These are phyloP conservation scores for Onthophagus taurus DNA, from an alignment of 1,140 invertebrate genomes.

Conservation along the genomic window DNA sequence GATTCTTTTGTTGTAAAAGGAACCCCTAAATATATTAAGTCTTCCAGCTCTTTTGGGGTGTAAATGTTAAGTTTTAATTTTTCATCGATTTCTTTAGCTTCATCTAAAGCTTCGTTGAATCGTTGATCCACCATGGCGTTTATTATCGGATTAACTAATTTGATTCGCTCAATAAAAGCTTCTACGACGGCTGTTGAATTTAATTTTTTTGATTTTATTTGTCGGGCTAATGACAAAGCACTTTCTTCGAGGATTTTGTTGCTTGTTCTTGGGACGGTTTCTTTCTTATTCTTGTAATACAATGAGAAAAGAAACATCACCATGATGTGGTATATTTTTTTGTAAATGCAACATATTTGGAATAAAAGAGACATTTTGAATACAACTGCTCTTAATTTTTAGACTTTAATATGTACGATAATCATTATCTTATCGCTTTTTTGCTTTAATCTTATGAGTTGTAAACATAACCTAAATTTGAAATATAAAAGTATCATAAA, in stretches of 20 bases:
- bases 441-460: too few species aligned
- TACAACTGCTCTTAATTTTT: too few species aligned
- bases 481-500: too few species aligned
- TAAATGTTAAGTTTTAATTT: conserved; percentile 37
- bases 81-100: conserved; percentile 63
- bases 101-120: conserved; percentile 62
- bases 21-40: conserved; percentile 47
- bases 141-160: conserved; percentile 64
- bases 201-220: conserved; percentile 53
- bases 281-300: conserved; percentile 46
- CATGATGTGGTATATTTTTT: too few species aligned
- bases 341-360: too few species aligned
- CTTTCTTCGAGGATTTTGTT: conserved; percentile 54
- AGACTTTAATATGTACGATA: too few species aligned
- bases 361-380: too few species aligned
- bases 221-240: conserved; percentile 50
- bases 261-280: conserved; percentile 46
- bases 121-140: conserved; percentile 77
- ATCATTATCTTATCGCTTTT: too few species aligned
- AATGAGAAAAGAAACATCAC: conserved; percentile 36
- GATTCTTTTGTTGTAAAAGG: conserved; percentile 68
- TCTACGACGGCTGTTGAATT: conserved; percentile 62
- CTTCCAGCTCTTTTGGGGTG: conserved; percentile 24
- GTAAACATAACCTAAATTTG: too few species aligned
- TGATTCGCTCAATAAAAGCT: conserved; percentile 67